Evolutionary conservation across 2,113 vertebrate genomes (phyloP).

Genomic region (Atlantisia rogersi): DNA sequence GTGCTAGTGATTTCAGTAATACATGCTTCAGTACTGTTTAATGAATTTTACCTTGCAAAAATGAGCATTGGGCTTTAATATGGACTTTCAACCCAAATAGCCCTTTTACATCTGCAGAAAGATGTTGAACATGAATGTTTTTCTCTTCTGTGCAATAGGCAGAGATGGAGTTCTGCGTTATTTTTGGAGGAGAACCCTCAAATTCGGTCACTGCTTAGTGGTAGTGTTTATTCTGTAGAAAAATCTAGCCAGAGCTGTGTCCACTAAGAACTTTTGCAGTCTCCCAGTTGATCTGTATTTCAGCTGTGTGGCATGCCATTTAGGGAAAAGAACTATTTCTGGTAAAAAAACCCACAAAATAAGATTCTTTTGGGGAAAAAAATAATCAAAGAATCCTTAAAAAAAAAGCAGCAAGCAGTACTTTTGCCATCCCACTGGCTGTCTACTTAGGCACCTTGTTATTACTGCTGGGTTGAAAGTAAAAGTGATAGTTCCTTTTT

Average conservation of each 20-base stretch:
- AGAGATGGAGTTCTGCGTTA: neutral
- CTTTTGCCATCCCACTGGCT: neutral
- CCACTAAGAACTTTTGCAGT: neutral
- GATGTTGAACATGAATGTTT: neutral
- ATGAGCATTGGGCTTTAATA: neutral
- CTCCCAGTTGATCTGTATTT: neutral
- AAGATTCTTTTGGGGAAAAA: neutral
- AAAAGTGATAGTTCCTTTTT: neutral
- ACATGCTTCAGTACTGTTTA: neutral
- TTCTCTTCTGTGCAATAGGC: neutral
- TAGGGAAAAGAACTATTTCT: neutral
- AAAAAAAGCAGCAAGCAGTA: neutral
- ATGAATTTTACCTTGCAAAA: neutral
- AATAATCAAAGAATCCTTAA: neutral
- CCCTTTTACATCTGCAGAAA: neutral
- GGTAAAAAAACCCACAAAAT: neutral
- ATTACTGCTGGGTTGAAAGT: neutral
- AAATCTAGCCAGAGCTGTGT: neutral
- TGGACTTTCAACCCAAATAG: neutral
- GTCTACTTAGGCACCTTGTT: neutral
- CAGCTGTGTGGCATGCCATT: neutral
- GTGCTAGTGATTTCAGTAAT: neutral
- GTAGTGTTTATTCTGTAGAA: neutral
- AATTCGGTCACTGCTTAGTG: neutral
- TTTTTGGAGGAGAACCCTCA: constrained; percentile 5